Percentiles rank a stretch among this genome's conserved stretches.
phyloP scores from a whole-genome alignment of 53 echinoderm and acorn worm genomes.

The Crossaster papposus region DNA sequence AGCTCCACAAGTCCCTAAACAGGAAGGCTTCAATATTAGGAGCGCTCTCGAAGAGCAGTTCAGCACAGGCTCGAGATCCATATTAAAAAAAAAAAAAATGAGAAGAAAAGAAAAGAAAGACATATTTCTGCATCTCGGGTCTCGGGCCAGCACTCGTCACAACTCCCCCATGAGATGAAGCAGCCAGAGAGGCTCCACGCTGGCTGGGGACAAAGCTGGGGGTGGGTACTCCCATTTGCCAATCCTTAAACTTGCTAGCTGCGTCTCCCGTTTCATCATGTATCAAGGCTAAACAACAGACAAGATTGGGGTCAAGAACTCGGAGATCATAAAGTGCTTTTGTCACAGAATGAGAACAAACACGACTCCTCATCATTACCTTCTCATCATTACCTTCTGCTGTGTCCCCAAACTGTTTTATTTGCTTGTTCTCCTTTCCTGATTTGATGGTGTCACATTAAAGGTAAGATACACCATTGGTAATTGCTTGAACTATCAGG shows the following conservation, averaged over 20 bases:
- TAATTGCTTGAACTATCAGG: no score
- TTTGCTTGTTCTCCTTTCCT: no score
- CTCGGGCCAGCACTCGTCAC: slow-evolving; percentile 47
- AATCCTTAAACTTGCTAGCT: slow-evolving; percentile 39
- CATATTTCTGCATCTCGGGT: slow-evolving; percentile 56
- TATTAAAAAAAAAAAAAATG: slow-evolving; percentile 46
- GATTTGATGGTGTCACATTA: no score
- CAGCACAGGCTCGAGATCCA: slow-evolving; percentile 26
- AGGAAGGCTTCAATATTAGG: slow-evolving; percentile 61
- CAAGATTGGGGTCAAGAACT: slow-evolving; percentile 60
- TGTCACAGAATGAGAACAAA: slow-evolving; percentile 42
- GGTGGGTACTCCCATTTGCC: not conserved
- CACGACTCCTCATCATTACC: not conserved
- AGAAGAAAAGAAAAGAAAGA: slow-evolving; percentile 9
- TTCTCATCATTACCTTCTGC: not conserved
- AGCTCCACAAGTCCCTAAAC: slow-evolving; percentile 62
- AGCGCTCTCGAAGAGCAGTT: slow-evolving; percentile 45
- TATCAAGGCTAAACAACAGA: slow-evolving; percentile 51
- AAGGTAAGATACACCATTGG: no score
- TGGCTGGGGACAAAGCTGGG: slow-evolving; percentile 25
- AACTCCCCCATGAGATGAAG: slow-evolving; percentile 54
- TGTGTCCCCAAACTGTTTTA: not conserved
- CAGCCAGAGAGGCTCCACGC: slow-evolving; percentile 52
- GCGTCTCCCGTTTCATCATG: slow-evolving; percentile 36
- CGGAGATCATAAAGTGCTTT: not conserved